Evolutionary conservation across 2,888 invertebrate genomes (phyloP), one percentile per base, ranked within the genome.

Genomic region (Mythimna impura): DNA sequence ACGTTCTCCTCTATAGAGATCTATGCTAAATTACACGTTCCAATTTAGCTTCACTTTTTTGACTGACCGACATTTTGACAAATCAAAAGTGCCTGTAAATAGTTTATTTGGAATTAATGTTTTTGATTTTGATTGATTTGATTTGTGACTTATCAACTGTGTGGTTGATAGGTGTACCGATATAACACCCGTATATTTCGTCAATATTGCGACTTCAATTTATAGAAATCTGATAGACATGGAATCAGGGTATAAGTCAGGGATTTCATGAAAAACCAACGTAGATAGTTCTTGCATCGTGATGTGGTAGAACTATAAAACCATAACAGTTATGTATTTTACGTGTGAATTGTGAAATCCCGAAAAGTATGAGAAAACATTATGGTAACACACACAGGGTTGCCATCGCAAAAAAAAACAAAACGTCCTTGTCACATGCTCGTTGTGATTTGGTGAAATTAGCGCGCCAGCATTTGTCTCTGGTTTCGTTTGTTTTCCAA

Each of bases 401-500:
- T 54, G 71, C 47, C 52, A 67, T 62, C n/a, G 62, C 60, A 78
- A 82, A 82, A 83, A n/a, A 82, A 63, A 12, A 55, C 55, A 71
- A 70, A 58, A 67, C 62, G 66, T 54, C 8, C 61, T 68, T 55
- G 73, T 73, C 71, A 73, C 75, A 78, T 60, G 69, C 71, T 64
- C 62, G 63, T 68, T 65, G 71, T 62, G 72, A 83, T 81, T 83
- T 75, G 66, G 43, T 67, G 55, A 78, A 81, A 84, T 83, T 84
- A 81, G 70, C 78, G 77, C 17, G 65, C 65, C 71, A 57, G 64
- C 81, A 66, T 78, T 74, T 84, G 69, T 83, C 43, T 83, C 61
- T 61, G 43, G 62, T 58, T n/a, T 17, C 68, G 63, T 79, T 79
- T 66, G 34, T 61, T 75, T 78, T 78, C 57, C 10, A n/a, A 66